Evolutionary conservation across 2,888 invertebrate species (phyloP), one percentile per base, ranked within the genome.

Genomic region (Hemistola chrysoprasaria): DNA sequence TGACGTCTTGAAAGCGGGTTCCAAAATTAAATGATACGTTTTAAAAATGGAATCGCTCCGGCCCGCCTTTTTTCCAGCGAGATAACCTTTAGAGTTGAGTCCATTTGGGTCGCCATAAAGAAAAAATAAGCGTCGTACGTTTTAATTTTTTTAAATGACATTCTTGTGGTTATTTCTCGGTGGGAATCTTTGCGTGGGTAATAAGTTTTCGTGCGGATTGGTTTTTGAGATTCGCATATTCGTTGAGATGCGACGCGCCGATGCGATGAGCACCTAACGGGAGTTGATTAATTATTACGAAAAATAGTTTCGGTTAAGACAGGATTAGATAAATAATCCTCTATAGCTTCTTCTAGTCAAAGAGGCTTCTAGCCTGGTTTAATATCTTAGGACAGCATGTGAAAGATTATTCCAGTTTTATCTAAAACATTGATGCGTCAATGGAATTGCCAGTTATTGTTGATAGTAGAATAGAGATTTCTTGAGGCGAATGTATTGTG

Each of bases 11-110:
- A 84, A 73, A 85, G 87, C 87, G 83, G 82, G 88, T 86, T 88
- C 78, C 81, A 77, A 87, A 86, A 85, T 87, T 86, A 87, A 88
- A 88, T 88, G 83, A 88, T 87, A 87, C 84, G 84, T 88, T 88
- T 87, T 80, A 84, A 87, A 87, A 88, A 86, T 87, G 88, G 85
- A 87, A 88, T 87, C 85, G 85, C 81, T 83, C 78, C 58, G 83
- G 73, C 85, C 87, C 87, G 87, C 87, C 87, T 84, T 84, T 84
- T 85, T 85, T 81, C 78, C 80, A 71, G 82, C 86, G 87, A 88
- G n/a, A n/a, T n/a, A n/a, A n/a, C n/a, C n/a, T n/a, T n/a, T 88
- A 87, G 85, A 85, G 85, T 86, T 86, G 78, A 80, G 82, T 78
- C 84, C 83, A 77, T 82, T 84, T 78, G 83, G 78, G 77, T 78